phyloP scores from a whole-genome alignment of 2,797 vertebrate genomes.

The Aselliscus stoliczkanus region DNA sequence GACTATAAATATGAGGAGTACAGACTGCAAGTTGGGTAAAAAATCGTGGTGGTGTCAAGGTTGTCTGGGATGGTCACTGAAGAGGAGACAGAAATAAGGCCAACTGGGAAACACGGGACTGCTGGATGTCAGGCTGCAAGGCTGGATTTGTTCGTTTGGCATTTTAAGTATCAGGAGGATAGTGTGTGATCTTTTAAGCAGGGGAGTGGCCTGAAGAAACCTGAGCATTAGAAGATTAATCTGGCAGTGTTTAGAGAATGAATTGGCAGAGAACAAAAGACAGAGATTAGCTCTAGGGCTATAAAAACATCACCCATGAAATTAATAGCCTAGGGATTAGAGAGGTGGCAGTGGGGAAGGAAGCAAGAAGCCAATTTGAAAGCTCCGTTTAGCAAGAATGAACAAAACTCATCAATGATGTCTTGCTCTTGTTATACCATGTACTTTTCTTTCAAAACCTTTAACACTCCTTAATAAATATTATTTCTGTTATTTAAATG shows the following conservation, averaged over 20 bases:
- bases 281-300: neutral
- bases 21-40: neutral
- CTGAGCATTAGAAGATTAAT: neutral
- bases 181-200: neutral
- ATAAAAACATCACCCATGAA: constrained; percentile 13
- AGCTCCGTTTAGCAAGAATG: neutral
- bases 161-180: neutral
- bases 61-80: neutral
- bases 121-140: neutral
- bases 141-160: neutral
- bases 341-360: neutral
- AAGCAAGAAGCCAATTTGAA: neutral
- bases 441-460: neutral
- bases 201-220: neutral
- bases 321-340: neutral
- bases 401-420: neutral
- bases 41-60: neutral
- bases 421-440: neutral
- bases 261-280: neutral
- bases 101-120: neutral
- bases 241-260: neutral
- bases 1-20: neutral
- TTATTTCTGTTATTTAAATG: neutral
- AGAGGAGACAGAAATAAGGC: neutral
- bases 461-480: neutral